Conservation (phyloP, 2,888 invertebrate species). For the Empis livida region DNA sequence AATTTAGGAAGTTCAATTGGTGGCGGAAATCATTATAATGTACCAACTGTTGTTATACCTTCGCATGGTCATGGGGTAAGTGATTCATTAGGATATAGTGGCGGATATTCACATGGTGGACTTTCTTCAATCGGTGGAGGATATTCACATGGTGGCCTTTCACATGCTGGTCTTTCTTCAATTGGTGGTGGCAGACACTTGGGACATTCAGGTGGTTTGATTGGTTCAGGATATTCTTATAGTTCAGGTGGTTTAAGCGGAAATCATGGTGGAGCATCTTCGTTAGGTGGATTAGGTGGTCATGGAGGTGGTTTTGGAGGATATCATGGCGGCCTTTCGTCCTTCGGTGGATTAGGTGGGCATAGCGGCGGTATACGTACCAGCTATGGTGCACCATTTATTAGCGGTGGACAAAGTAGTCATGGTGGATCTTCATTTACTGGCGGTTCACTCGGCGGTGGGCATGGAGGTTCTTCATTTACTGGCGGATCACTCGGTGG, state of each 20-base stretch:
- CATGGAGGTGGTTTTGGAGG: not conserved
- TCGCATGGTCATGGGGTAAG: not conserved
- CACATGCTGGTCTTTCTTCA: no score
- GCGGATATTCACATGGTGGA: no score
- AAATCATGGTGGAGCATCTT: not conserved
- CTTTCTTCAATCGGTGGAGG: no score
- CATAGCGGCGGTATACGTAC: not conserved
- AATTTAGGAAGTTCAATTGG: no score
- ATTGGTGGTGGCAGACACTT: no score
- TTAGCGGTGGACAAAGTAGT: not conserved
- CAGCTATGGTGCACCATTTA: no score
- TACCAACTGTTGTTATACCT: conserved; percentile 2
- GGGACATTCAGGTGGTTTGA: no score
- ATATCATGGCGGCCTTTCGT: not conserved
- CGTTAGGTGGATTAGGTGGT: not conserved
- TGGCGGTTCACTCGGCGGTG: conserved; percentile 2
- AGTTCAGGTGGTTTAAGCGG: not conserved
- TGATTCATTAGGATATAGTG: no score
- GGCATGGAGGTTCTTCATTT: not conserved
- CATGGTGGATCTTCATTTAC: not conserved
- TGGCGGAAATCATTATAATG: not conserved
- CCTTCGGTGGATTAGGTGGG: not conserved
- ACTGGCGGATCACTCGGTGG: no score
- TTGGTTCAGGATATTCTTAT: no score
- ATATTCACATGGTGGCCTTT: no score